Evolutionary conservation across 2,113 vertebrate genomes (phyloP), one percentile per base, ranked within the genome.

Genomic region (Elephas maximus): DNA sequence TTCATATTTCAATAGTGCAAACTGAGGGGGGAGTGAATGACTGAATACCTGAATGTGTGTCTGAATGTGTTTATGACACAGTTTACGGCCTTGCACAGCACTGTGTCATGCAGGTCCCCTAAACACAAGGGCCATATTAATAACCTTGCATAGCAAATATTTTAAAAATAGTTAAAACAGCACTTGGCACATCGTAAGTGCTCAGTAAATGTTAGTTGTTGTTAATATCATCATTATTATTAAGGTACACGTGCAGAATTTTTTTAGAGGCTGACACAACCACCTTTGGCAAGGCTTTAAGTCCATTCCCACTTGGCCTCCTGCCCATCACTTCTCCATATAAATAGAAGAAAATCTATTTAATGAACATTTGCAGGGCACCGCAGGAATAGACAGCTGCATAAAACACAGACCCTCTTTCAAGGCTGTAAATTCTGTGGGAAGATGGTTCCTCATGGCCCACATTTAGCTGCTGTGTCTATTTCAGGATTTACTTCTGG

Each of bases 61-160:
- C 96, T 89, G 94, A 9, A 96, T 95, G 96, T 95, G 82, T 97
- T 98, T 97, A 90, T 95, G 98, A 98, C 95, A 97, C 98, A 96
- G 97, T 45, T 81, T 76, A 65, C 23, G 98, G 97, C 98, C 87
- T 97, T 71, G 95, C 96, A 98, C 99, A 97, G 98, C 97, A 98
- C 96, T 97, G 91, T 98, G 98, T 99, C 98, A 63, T 99, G 98
- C 98, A 99, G 98, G 98, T 98, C 98, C 93, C 99, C 99, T 99
- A 99, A 99, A 99, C 99, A 99, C 0, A 96, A 98, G 95, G 99
- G 98, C 98, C 99, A 98, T 99, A 99, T 99, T 99, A 99, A 99
- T 99, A 99, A 99, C 99, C 99, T 99, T 99, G 99, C 99, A 99
- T 98, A 99, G 98, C 99, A 98, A 97, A 98, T 91, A 24, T 80